Evolutionary conservation across 2,797 vertebrate genomes (phyloP), one percentile per base, ranked within the genome.

Genomic region (Melanotaenia pygmaea): DNA sequence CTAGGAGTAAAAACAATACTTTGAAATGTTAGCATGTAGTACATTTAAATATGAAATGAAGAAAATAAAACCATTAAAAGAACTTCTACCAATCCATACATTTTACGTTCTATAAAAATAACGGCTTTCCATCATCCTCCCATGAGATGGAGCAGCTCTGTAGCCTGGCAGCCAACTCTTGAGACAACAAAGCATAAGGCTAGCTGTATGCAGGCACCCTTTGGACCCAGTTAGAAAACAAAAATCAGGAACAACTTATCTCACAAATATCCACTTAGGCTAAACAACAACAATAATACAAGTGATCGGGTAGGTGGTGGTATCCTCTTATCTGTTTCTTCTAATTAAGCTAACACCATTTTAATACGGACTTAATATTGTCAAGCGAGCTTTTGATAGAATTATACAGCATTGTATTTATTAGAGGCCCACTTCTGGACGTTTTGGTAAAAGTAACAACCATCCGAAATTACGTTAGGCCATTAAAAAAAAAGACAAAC

Each of bases 221-320:
- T 1, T 67, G 82, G 77, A 61, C 60, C 69, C 54, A 73, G 86
- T 83, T 83, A 85, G 4, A 37, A 67, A 11, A 30, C 45, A 59
- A 4, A 28, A 26, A 43, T 12, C 35, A 37, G 20, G 60, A 65
- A 30, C 20, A 32, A 5, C 32, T 34, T 43, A 35, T 57, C 18
- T 57, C n/a, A 16, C 22, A 64, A 6, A 57, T 37, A 54, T 3
- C 34, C 9, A 34, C n/a, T 34, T 1, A 10, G 3, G 1, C 5
- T 1, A 56, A 62, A 65, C n/a, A 57, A 64, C 3, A 30, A 62
- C 38, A 8, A 12, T 30, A 59, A 18, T 30, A 61, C 10, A 56
- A 8, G 24, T 28, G 26, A 56, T 16, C 1, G 13, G 5, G 26
- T 13, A 6, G 2, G 2, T 2, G 1, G 20, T 47, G 1, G 5